Evolutionary conservation across 2,113 vertebrate genomes (phyloP), one percentile per base, ranked within the genome.

Genomic region (Triplophysa siluroides): DNA sequence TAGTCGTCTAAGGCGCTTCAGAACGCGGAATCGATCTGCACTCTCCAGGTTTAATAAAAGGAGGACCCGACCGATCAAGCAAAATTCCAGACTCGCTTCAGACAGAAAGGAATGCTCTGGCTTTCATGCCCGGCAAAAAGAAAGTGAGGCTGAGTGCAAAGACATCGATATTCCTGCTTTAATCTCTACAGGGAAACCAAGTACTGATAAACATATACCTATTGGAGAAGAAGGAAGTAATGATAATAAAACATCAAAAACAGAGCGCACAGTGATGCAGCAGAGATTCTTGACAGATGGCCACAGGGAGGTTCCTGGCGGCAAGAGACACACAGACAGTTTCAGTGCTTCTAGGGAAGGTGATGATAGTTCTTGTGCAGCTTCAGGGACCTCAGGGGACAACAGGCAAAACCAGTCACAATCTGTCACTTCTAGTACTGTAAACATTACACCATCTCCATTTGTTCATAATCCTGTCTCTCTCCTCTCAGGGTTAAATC

Each of bases 401-500:
- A 70, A 56, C 45, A 68, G 68, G 43, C 61, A 76, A 62, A 79
- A 78, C 68, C 52, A 72, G 50, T 63, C 33, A 33, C 79, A 73
- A 58, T 78, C 70, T 81, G 76, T 62, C 24, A 62, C 52, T 50
- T 69, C 79, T 83, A 72, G 68, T 26, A 23, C 52, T 24, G 19
- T 50, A 24, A 41, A n/a, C 11, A 29, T 23, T 41, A 23, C 8
- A 1, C 19, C 78, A 45, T 45, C 68, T 45, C 58, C 63, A 33
- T 63, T 52, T 60, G 2, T 26, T 69, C 78, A 56, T 26, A 58
- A 47, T 77, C 78, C 79, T 79, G 83, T 86, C 71, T 86, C 86
- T 10, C 38, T 85, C 8, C 60, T 84, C 71, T 86, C 88, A 79
- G 85, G 84, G 13, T 86, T 93, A 80, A 93, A 89, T 70, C 91